phyloP scores from a whole-genome alignment of 1,140 invertebrate genomes.

The Trichogramma pretiosum region DNA sequence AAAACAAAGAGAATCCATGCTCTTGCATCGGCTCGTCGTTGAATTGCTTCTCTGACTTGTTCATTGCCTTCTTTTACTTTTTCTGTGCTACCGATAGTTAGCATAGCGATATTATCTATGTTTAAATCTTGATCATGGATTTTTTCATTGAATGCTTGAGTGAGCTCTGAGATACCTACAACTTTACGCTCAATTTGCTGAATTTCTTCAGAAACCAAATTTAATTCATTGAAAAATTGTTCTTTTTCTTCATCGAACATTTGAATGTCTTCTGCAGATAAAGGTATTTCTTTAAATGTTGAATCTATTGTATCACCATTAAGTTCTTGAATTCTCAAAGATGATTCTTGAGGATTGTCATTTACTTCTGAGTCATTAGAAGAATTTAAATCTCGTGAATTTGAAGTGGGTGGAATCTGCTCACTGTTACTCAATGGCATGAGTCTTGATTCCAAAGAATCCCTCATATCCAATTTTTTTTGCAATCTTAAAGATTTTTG shows the following conservation, averaged over 20 bases:
- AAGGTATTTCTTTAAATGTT: slow-evolving; percentile 48
- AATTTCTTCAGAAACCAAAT: slow-evolving; percentile 65
- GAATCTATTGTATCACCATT: slow-evolving; percentile 28
- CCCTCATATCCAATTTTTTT: slow-evolving; percentile 70
- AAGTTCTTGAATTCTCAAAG: slow-evolving; percentile 36
- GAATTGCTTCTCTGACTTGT: slow-evolving; percentile 91
- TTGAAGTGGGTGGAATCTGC: not conserved
- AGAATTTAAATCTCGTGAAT: slow-evolving; percentile 31
- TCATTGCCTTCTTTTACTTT: slow-evolving; percentile 95
- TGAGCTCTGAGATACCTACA: slow-evolving; percentile 89
- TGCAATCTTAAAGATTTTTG: slow-evolving; percentile 80
- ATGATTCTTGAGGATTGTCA: slow-evolving; percentile 24
- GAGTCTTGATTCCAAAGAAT: slow-evolving; percentile 63
- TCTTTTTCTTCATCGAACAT: slow-evolving; percentile 82
- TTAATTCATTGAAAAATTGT: slow-evolving; percentile 75
- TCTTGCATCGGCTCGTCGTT: slow-evolving; percentile 87
- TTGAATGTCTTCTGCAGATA: slow-evolving; percentile 81
- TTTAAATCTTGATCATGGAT: slow-evolving; percentile 91
- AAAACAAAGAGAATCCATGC: slow-evolving; percentile 93
- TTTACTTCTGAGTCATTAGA: slow-evolving; percentile 29
- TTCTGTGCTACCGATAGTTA: slow-evolving; percentile 83
- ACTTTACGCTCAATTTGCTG: slow-evolving; percentile 87
- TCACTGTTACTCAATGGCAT: slow-evolving; percentile 16
- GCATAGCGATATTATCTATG: slow-evolving; percentile 79
- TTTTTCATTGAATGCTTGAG: slow-evolving; percentile 95